A percentile compares a stretch with the other conserved stretches of the same genome.
Evolutionary conservation across 2,888 invertebrate species (phyloP).

Genomic region (Gryllus longicercus): DNA sequence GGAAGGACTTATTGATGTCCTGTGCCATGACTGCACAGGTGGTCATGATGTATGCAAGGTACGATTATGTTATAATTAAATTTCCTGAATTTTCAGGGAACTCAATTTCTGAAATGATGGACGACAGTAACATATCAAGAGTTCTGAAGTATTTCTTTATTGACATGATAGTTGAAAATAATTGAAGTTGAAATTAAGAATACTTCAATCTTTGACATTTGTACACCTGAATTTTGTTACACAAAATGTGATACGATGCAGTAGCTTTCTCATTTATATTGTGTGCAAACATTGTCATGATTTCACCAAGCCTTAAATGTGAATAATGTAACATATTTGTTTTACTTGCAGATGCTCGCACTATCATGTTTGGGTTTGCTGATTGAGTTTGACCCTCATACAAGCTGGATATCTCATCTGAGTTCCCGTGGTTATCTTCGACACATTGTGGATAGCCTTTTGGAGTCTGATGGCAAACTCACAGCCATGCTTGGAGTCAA

Average conservation of each 20-base stretch:
- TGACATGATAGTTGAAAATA: too few relatives aligned
- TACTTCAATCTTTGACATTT: too few relatives aligned
- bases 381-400: constrained; percentile 68
- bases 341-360: constrained; percentile 64
- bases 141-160: too few relatives aligned
- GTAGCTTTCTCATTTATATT: too few relatives aligned
- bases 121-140: too few relatives aligned
- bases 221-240: too few relatives aligned
- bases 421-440: constrained; percentile 66
- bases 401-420: constrained; percentile 62
- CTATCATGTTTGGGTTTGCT: constrained; percentile 77
- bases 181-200: too few relatives aligned
- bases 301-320: background rate
- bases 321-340: background rate
- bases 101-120: too few relatives aligned
- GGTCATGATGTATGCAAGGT: constrained; percentile 83
- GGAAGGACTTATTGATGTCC: constrained; percentile 71
- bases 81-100: too few relatives aligned
- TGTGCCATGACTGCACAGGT: constrained; percentile 83
- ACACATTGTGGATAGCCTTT: constrained; percentile 75
- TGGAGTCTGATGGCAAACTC: constrained; percentile 69
- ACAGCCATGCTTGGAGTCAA: constrained; percentile 62
- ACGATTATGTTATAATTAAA: too few relatives aligned
- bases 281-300: too few relatives aligned
- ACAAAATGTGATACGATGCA: too few relatives aligned